A percentile compares a stretch with the other conserved stretches of the same genome.
Evolutionary conservation across 2,888 invertebrate genomes (phyloP).

Genomic region (Nineta flava): DNA sequence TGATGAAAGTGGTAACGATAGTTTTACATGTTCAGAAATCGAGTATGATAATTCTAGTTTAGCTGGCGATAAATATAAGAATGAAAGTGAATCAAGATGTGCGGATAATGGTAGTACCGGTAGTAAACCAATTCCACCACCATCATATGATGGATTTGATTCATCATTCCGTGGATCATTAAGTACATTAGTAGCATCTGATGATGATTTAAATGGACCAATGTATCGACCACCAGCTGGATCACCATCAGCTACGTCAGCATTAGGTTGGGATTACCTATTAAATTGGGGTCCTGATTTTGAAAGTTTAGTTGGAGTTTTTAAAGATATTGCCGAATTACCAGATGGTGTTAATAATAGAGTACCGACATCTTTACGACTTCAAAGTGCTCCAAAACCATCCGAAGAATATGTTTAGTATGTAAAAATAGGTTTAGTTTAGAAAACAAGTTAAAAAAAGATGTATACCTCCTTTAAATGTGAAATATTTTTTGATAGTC

Average conservation of each 20-base stretch:
- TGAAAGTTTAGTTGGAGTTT: conserved; percentile 87
- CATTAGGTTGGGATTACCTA: conserved; percentile 85
- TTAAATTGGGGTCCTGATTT: conserved; percentile 95
- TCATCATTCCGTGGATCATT: conserved; percentile 88
- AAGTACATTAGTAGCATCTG: conserved; percentile 85
- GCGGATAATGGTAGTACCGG: conserved; percentile 16
- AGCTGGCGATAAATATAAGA: conserved; percentile 54
- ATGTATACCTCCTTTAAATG: background rate
- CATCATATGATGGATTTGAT: conserved; percentile 80
- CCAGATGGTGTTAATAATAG: conserved; percentile 68
- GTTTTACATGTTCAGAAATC: conserved; percentile 95
- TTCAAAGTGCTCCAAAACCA: conserved; percentile 69
- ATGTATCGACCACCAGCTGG: conserved; percentile 66
- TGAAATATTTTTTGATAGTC: background rate
- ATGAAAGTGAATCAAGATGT: conserved; percentile 20
- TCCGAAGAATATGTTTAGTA: conserved; percentile 75
- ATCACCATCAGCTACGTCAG: conserved; percentile 56
- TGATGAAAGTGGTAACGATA: conserved; percentile 89
- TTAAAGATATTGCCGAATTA: conserved; percentile 89
- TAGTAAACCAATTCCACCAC: conserved; percentile 35
- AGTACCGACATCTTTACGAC: conserved; percentile 54
- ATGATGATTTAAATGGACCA: conserved; percentile 71
- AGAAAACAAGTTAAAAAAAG: too few relatives aligned
- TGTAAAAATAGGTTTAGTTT: background rate
- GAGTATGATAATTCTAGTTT: conserved; percentile 87